These are phyloP conservation scores for Podarcis lilfordi DNA, from an alignment of 2,797 vertebrate genomes.

Conservation along the genomic window DNA sequence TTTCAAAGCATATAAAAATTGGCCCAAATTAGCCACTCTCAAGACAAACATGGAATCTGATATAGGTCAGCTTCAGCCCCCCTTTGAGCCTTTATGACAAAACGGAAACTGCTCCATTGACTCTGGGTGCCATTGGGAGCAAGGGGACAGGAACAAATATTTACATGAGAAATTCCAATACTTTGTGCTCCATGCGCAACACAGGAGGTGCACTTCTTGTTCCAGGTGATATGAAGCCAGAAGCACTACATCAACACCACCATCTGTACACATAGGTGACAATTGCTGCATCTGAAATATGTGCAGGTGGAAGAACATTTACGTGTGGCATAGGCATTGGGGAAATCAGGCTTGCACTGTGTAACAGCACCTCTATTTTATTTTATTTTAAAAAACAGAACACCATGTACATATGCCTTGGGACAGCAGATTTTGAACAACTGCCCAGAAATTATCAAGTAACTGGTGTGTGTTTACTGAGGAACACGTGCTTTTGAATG, in stretches of 20 bases:
- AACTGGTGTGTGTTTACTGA: not conserved
- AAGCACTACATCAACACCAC: not conserved
- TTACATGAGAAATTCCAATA: not conserved
- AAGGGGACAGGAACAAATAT: not conserved
- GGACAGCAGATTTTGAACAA: not conserved
- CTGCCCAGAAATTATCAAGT: not conserved
- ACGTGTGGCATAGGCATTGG: not conserved
- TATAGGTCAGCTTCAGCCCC: not conserved
- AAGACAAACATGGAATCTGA: not conserved
- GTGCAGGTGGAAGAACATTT: not conserved
- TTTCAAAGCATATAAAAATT: not conserved
- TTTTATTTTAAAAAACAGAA: not conserved
- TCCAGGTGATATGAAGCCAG: not conserved
- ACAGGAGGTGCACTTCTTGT: not conserved
- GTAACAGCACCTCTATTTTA: not conserved
- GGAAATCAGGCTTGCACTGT: not conserved
- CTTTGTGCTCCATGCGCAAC: not conserved
- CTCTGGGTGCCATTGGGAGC: not conserved
- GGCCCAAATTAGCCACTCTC: not conserved
- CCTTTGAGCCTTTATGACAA: not conserved
- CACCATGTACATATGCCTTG: not conserved
- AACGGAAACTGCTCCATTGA: not conserved
- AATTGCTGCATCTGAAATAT: conserved; percentile 12
- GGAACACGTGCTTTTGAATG: not conserved
- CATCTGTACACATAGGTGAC: conserved; percentile 8